Percentiles rank a stretch among this genome's conserved stretches.
Conservation (phyloP, 1,140 invertebrate species). For the Pogonus chalceus region DNA sequence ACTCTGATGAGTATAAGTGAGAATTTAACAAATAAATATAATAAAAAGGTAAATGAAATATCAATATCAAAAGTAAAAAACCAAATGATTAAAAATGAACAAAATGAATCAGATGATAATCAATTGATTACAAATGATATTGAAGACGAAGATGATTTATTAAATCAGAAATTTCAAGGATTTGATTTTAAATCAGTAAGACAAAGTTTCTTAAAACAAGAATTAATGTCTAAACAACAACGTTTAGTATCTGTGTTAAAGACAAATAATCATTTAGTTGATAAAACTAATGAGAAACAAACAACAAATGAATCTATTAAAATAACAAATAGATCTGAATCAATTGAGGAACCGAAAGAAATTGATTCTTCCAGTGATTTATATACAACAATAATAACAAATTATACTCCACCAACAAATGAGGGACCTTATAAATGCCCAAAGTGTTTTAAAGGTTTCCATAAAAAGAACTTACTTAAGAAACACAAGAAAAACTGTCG, state of each 20-base stretch:
- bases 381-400: conserved; percentile 33
- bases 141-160: conserved; percentile 23
- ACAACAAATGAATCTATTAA: neutral
- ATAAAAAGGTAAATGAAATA: neutral
- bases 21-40: neutral
- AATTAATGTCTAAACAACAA: conserved; percentile 14
- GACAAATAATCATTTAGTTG: neutral
- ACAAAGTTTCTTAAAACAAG: conserved; percentile 27
- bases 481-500: conserved; percentile 47
- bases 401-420: conserved; percentile 32
- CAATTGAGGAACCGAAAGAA: conserved; percentile 20
- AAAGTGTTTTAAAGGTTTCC: conserved; percentile 44
- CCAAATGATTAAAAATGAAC: neutral
- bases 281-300: neutral
- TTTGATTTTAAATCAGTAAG: conserved; percentile 27
- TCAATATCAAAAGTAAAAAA: conserved; percentile 9
- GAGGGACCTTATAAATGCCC: conserved; percentile 41
- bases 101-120: neutral
- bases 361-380: conserved; percentile 27
- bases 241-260: neutral
- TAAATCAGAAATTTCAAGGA: conserved; percentile 24
- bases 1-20: too few species aligned
- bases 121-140: neutral
- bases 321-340: neutral
- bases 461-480: conserved; percentile 41